Conservation (phyloP, 2,888 invertebrate species). For the Dusona sp. region DNA sequence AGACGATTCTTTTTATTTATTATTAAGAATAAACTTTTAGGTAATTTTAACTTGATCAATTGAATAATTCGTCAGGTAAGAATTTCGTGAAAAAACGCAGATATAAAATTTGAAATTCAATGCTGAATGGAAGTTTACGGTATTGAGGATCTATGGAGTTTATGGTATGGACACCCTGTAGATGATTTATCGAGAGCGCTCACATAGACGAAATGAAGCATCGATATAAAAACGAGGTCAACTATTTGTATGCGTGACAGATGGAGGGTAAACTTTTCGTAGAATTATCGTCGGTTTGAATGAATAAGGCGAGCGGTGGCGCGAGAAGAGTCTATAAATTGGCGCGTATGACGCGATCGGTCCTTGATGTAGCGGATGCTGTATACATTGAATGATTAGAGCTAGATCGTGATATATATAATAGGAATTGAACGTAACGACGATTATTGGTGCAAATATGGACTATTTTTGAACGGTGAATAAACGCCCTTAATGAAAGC, state of each 20-base stretch:
- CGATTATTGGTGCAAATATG: not conserved
- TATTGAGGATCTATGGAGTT: not conserved
- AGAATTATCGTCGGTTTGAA: conserved; percentile 74
- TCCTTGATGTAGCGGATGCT: conserved; percentile 23
- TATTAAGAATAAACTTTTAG: too few species aligned
- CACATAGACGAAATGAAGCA: conserved; percentile 29
- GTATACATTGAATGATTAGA: not conserved
- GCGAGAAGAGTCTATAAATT: conserved; percentile 50
- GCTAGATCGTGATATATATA: not conserved
- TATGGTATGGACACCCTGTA: conserved; percentile 11
- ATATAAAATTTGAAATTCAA: not conserved
- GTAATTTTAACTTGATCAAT: too few species aligned
- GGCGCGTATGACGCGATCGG: conserved; percentile 26
- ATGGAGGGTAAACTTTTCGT: conserved; percentile 76
- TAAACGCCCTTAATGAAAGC: not conserved
- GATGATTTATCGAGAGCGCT: conserved; percentile 28
- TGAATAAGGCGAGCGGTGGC: conserved; percentile 62
- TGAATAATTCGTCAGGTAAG: too few species aligned
- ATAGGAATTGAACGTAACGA: not conserved
- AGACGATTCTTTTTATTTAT: too few species aligned
- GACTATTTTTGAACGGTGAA: not conserved
- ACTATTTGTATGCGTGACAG: conserved; percentile 84
- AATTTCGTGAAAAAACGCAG: too few species aligned
- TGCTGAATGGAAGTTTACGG: not conserved
- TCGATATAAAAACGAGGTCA: conserved; percentile 81